A percentile compares a stretch with the other conserved stretches of the same genome.
These are phyloP conservation scores for Syrmaticus mikado DNA, from an alignment of 2,113 vertebrate genomes.

Conservation along the genomic window DNA sequence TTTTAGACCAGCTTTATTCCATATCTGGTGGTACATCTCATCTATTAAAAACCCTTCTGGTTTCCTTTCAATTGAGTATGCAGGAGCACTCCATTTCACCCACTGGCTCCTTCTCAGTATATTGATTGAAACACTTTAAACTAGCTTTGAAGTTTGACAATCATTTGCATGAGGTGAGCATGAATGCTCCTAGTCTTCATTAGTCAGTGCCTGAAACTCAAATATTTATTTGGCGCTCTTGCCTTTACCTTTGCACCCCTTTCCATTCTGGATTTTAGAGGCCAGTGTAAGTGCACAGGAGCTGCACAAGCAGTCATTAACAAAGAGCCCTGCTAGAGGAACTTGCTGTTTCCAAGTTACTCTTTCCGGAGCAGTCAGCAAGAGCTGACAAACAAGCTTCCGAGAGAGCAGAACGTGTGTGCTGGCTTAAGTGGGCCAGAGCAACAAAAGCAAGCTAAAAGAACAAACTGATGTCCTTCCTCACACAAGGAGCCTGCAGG, in stretches of 20 bases:
- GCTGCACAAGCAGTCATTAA: not conserved
- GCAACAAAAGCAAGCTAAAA: accelerated
- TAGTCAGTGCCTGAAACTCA: constrained; percentile 7
- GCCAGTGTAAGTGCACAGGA: accelerated
- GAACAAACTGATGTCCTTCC: too few species aligned
- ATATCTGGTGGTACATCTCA: not conserved
- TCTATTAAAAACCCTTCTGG: not conserved
- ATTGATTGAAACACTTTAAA: not conserved
- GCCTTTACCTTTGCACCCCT: not conserved
- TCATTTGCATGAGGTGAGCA: not conserved
- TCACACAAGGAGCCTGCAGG: too few species aligned
- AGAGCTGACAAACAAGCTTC: not conserved
- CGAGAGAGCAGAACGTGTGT: accelerated
- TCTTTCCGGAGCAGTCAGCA: accelerated
- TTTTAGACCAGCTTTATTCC: not conserved
- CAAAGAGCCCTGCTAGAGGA: not conserved
- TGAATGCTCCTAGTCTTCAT: not conserved
- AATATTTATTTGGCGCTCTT: constrained; percentile 41
- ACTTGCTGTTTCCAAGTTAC: not conserved
- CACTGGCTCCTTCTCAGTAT: not conserved
- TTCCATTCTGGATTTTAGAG: not conserved
- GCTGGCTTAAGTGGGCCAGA: not conserved
- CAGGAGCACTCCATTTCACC: not conserved
- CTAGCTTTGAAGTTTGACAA: not conserved
- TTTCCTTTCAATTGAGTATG: not conserved